Evolutionary conservation across 1,140 invertebrate genomes (phyloP), one percentile per base, ranked within the genome.

Genomic region (Drosophila pruinosa): DNA sequence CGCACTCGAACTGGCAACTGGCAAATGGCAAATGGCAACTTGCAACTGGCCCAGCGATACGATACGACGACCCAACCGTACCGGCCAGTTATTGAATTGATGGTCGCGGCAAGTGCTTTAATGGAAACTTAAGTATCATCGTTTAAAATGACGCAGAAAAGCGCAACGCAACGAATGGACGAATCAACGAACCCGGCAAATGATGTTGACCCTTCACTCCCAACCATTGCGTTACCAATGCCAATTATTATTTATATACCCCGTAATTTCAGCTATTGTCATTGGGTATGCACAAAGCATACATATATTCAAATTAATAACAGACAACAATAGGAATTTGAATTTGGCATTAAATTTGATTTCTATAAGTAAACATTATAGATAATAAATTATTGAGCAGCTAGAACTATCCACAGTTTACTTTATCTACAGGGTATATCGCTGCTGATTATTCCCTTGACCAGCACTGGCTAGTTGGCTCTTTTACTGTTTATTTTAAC

Each of bases 91-190:
- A 65, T 71, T 65, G 68, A 71, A 88, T 88, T 88, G 82, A 82
- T 88, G 83, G 81, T 50, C 64, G 68, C 64, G 73, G 83, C 78
- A 88, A 88, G 82, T 88, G 78, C 82, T 88, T 88, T 88, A 88
- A 88, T 88, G 82, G 82, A 88, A 88, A 88, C 86, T 88, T 88
- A 88, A 88, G 83, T 88, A 88, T 88, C 82, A 88, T 88, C 82
- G 75, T 88, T 88, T 88, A 88, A 88, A 88, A 88, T 82, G 78
- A 78, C 70, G 75, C 73, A 86, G 70, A 88, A 86, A 88, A 75
- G 82, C 74, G 78, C 82, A 78, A 63, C 61, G 69, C 81, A 80
- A 54, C 31, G 53, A 14, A 47, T 50, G 53, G 24, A 31, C 54
- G 34, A 56, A 50, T 28, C 45, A 43, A 53, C 41, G 34, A 56